Percentiles rank a stretch among this genome's conserved stretches.
These are phyloP conservation scores for Sebastes steindachneri DNA, from an alignment of 2,797 vertebrate genomes.

Conservation along the genomic window DNA sequence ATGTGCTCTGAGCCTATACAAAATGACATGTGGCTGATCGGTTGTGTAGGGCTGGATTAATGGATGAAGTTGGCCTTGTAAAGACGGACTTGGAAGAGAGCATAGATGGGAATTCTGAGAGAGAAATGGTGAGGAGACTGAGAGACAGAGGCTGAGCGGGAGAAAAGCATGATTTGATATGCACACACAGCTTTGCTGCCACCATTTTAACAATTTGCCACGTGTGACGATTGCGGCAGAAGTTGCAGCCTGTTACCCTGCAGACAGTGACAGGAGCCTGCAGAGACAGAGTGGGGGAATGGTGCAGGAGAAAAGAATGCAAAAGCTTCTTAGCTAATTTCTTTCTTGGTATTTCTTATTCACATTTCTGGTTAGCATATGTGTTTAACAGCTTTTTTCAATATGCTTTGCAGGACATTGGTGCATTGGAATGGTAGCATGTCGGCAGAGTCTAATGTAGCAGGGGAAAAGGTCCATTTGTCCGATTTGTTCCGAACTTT, in stretches of 20 bases:
- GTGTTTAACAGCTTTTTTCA: not conserved
- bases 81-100: not conserved
- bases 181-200: not conserved
- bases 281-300: not conserved
- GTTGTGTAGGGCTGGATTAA: not conserved
- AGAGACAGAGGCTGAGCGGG: not conserved
- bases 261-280: not conserved
- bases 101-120: not conserved
- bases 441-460: not conserved
- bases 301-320: not conserved
- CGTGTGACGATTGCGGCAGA: not conserved
- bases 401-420: not conserved
- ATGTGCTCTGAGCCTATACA: not conserved
- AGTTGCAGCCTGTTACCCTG: slow-evolving; percentile 4
- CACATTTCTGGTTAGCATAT: not conserved
- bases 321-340: not conserved
- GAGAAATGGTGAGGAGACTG: not conserved
- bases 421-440: not conserved
- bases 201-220: not conserved
- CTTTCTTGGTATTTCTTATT: not conserved
- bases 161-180: not conserved
- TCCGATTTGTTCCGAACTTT: not conserved
- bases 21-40: slow-evolving; percentile 18
- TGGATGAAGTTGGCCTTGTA: not conserved
- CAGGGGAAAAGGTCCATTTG: not conserved